These are phyloP conservation scores for Oxycera nigricornis DNA, from an alignment of 2,888 invertebrate species.

Conservation along the genomic window DNA sequence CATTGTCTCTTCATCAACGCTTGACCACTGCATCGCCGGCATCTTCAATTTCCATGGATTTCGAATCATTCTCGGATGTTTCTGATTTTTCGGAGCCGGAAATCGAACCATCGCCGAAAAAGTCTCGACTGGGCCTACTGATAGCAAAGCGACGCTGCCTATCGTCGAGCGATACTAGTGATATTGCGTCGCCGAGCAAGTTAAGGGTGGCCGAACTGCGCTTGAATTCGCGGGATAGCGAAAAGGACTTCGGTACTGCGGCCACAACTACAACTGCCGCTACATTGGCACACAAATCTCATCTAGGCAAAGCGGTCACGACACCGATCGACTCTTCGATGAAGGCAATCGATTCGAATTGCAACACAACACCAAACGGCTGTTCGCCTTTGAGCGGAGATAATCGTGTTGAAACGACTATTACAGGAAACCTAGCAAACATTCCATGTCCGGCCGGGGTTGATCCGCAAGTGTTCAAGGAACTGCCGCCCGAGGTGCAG, in stretches of 20 bases:
- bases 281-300: conserved; percentile 54
- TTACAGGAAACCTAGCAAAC: conserved; percentile 53
- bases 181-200: conserved; percentile 74
- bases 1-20: conserved; percentile 44
- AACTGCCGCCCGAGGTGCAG: conserved; percentile 75
- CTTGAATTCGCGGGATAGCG: conserved; percentile 70
- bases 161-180: conserved; percentile 55
- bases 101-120: conserved; percentile 79
- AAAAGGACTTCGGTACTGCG: conserved; percentile 62
- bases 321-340: background rate
- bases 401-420: conserved; percentile 35
- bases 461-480: conserved; percentile 73
- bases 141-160: conserved; percentile 64
- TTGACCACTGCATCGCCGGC: conserved; percentile 57
- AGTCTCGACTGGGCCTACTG: conserved; percentile 64
- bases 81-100: conserved; percentile 72
- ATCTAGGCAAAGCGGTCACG: background rate
- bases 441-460: conserved; percentile 71
- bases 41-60: conserved; percentile 59
- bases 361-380: background rate
- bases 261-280: conserved; percentile 52
- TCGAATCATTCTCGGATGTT: conserved; percentile 59
- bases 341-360: conserved; percentile 4
- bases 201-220: conserved; percentile 72
- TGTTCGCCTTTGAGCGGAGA: background rate